These are phyloP conservation scores for Epinotia nisella DNA, from an alignment of 2,888 invertebrate genomes.

Conservation along the genomic window DNA sequence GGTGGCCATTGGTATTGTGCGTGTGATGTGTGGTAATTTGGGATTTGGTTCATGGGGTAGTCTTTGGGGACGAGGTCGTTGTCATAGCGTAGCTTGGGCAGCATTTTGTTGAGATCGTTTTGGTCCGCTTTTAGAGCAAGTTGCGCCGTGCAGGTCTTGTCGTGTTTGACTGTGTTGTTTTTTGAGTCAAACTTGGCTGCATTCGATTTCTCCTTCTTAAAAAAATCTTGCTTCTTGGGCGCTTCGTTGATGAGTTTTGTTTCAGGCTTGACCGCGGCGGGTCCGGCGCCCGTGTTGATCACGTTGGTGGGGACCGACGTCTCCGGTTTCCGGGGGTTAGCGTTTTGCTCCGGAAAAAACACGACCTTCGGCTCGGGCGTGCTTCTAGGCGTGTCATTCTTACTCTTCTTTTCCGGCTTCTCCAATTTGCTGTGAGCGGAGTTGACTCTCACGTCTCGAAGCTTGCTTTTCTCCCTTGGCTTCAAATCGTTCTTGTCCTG, in stretches of 20 bases:
- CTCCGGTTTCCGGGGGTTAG: constrained; percentile 74
- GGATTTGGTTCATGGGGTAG: constrained; percentile 87
- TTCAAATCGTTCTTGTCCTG: constrained; percentile 72
- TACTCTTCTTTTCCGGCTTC: constrained; percentile 75
- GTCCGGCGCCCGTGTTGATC: constrained; percentile 68
- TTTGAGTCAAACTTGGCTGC: constrained; percentile 71
- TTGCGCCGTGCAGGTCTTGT: constrained; percentile 73
- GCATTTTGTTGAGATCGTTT: constrained; percentile 82
- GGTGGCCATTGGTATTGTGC: constrained; percentile 87
- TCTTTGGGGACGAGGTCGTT: constrained; percentile 85
- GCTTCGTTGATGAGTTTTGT: constrained; percentile 69
- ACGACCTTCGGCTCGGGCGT: constrained; percentile 74
- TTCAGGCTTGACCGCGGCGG: constrained; percentile 70
- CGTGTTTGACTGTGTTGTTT: constrained; percentile 74
- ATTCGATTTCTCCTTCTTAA: constrained; percentile 80
- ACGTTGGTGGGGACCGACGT: constrained; percentile 79
- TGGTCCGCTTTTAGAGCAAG: constrained; percentile 73
- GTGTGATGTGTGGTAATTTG: constrained; percentile 87
- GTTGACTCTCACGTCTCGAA: constrained; percentile 78
- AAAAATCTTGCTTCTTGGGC: constrained; percentile 81
- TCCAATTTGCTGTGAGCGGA: constrained; percentile 80
- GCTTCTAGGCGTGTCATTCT: constrained; percentile 72
- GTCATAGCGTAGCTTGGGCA: constrained; percentile 81
- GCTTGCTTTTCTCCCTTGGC: constrained; percentile 77
- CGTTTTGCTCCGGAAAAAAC: constrained; percentile 78